Evolutionary conservation across 2,888 invertebrate species (phyloP), one percentile per base, ranked within the genome.

Genomic region (Anoncus sp.): DNA sequence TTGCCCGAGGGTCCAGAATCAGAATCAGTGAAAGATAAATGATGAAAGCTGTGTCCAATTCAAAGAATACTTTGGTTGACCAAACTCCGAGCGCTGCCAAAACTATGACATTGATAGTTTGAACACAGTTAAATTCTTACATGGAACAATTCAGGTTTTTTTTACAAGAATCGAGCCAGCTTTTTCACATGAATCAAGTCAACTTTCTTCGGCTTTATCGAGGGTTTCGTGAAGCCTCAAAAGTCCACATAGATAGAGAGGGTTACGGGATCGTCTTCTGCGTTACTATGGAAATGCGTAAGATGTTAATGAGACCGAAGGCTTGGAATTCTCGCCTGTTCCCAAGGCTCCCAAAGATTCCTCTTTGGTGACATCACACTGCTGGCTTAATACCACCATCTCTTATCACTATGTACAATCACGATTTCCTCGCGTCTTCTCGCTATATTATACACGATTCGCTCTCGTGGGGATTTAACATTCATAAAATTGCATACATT

Each of bases 291-390:
- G 85, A 87, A 88, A 86, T 86, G 89, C 86, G 78, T 69, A 88
- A 90, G 91, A 91, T 89, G 91, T 91, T 91, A 91, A 91, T 91
- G 91, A 90, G 90, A 87, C 86, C 86, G 88, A 86, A 91, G 90
- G 89, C 87, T 90, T 91, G 84, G 89, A 87, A 91, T 91, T 91
- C 91, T 87, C 90, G 79, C 87, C 86, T 87, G 87, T 85, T 86
- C 76, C 86, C 80, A 86, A 90, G 88, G 90, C 89, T 87, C 86
- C 86, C 87, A 86, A 90, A 87, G 90, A 90, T 89, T 90, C 88
- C 88, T 87, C 86, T 86, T 84, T 69, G 83, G 85, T 87, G 85
- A 88, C 85, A 86, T 87, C 85, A 79, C 80, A 57, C 35, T 24
- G 59, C 43, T 69, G 45, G 55, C 75, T 75, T 51, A 65, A 72